Base-by-base conservation (phyloP, 2,888 invertebrate species). In the Caenorhabditis doughertyi region DNA sequence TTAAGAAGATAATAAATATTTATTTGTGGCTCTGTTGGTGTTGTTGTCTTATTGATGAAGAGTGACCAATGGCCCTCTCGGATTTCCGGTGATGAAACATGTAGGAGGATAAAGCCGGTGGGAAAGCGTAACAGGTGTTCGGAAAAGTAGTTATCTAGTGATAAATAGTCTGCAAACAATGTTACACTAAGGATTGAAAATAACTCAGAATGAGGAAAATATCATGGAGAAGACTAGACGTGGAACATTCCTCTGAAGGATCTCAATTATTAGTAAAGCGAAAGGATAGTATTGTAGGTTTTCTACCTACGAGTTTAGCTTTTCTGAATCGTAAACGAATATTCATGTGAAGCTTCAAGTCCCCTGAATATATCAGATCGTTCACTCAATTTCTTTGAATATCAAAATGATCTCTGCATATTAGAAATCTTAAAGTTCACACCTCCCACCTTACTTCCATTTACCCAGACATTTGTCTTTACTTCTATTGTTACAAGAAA, bases 11-110 rank as follows among this genome's bases (percentile, higher is more conserved):
- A 32, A 64, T 49, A 32, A 64, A 64, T 23, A 47, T 73, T 65
- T 73, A 56, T 65, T 73, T 64, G 13, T 55, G 60, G 29, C 32
- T 27, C 1, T 55, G 53, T 64, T 73, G 64, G 64, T 73, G 55
- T 32, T 73, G 51, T 47, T 18, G n/a, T 44, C 42, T 44, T 25
- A 16, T n/a, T 35, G 27, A 25, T 29, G 4, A 18, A 47, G 44
- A 47, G 18, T 60, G 60, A 51, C 72, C 35, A 44, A 71, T 64
- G 64, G 29, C 47, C 47, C 47, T 27, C 47, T 58, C 58, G 21
- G 39, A 35, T 58, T 47, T 64, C 64, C 64, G 64, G 64, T 47
- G 64, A 64, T 64, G 21, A 49, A 64, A 64, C 64, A 64, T 49
- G 64, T 64, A 49, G 64, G 64, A 64, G 60, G 60, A 62, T 27